Base-by-base conservation (phyloP, 2,888 invertebrate genomes). In the Mythimna vitellina region DNA sequence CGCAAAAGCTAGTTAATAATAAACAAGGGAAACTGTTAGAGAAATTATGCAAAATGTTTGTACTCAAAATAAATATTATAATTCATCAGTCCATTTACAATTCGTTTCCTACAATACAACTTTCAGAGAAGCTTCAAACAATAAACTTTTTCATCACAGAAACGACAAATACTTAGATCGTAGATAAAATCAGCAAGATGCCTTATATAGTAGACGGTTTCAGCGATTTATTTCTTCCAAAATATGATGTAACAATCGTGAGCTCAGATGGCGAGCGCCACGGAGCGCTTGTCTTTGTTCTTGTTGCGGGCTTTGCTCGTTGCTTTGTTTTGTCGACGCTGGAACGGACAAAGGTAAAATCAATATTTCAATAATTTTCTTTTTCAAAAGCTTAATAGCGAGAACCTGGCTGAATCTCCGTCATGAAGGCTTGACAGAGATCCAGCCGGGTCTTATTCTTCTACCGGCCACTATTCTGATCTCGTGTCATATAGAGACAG, bases 211-310 rank as follows among this genome's bases (percentile, higher is more conserved):
- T 46, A 46, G 14, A 46, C 5, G 3, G 10, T 38, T 38, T 38
- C 38, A 38, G 3, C 10, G 42, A 42, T 42, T 42, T 42, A 46
- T 46, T 49, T 20, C 20, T 17, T 49, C 49, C 49, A 49, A 49
- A 49, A 49, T 49, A 49, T 20, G 49, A 20, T 3, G 49, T 8
- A 17, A 62, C 87, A 29, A 5, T 7, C 75, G 65, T 65, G 14
- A 10, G 29, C n/a, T 92, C 88, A 95, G 53, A 93, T 83, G 69
- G 96, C 95, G 88, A 98, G 96, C 78, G 97, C 97, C 78, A 97
- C 98, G 81, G 98, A 97, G 84, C 99, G 97, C 93, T 99, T 99
- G 96, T 99, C 99, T 72, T 99, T 97, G 93, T 98, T 98, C 95
- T 98, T 99, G 86, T 97, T 98, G 25, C 65, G 65, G n/a, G 65